phyloP scores from a whole-genome alignment of 1,140 invertebrate species.

The Ceratina japonica region DNA sequence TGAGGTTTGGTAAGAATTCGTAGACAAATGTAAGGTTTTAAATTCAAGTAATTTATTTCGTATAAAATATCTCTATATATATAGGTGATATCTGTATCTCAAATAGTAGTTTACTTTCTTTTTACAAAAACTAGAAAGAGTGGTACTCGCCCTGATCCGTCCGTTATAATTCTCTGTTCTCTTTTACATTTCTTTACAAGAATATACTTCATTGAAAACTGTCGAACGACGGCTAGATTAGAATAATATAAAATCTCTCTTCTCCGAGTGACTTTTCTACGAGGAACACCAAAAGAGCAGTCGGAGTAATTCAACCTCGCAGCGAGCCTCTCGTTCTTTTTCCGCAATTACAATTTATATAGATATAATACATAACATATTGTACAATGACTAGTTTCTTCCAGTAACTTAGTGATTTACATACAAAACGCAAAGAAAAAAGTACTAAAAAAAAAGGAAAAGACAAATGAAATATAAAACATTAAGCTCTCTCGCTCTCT shows the following conservation, averaged over 20 bases:
- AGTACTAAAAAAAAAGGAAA: conserved; percentile 50
- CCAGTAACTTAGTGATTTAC: conserved; percentile 69
- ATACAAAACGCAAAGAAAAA: conserved; percentile 45
- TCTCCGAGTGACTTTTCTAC: conserved; percentile 37
- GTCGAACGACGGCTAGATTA: conserved; percentile 36
- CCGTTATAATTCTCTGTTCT: neutral
- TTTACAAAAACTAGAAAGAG: conserved; percentile 72
- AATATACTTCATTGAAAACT: conserved; percentile 23
- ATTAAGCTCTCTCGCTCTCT: conserved; percentile 30
- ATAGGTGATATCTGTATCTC: conserved; percentile 70
- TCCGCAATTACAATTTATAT: conserved; percentile 29
- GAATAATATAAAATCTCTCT: conserved; percentile 27
- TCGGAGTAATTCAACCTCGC: conserved; percentile 20
- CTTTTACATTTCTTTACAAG: conserved; percentile 29
- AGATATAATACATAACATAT: conserved; percentile 47
- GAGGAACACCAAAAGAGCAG: conserved; percentile 32
- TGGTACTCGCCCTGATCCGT: conserved; percentile 67
- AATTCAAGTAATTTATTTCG: conserved; percentile 74
- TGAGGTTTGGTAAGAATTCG: neutral
- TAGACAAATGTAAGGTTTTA: conserved; percentile 47
- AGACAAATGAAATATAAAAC: conserved; percentile 49
- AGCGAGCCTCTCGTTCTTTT: conserved; percentile 43
- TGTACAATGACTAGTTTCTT: conserved; percentile 74
- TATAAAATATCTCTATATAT: conserved; percentile 78
- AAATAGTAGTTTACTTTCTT: conserved; percentile 72